phyloP scores from a whole-genome alignment of 2,888 invertebrate species.

The Andrena trimmerana region DNA sequence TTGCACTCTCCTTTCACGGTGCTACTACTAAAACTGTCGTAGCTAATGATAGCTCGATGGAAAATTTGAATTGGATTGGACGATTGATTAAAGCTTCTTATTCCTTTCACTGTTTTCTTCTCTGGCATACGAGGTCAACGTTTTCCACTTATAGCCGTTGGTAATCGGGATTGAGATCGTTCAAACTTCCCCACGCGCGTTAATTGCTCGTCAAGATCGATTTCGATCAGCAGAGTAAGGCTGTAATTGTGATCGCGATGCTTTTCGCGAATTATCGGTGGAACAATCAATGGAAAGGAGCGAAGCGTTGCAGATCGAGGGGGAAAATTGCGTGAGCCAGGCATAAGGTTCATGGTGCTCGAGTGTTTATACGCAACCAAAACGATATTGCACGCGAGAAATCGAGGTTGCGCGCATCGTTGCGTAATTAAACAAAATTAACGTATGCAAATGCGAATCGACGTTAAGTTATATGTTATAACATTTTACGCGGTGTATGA shows the following conservation, averaged over 20 bases:
- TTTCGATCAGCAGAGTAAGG: conserved; percentile 9
- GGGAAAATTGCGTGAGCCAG: not conserved
- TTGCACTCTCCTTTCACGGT: not conserved
- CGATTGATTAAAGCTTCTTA: not conserved
- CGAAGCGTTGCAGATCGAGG: not conserved
- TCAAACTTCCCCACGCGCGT: not conserved
- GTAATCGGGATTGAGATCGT: conserved; percentile 4
- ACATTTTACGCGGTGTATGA: too few species aligned
- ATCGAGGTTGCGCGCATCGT: conserved; percentile 16
- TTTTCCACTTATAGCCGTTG: not conserved
- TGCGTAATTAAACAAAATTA: conserved; percentile 27
- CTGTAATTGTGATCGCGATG: not conserved
- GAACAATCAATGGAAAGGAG: conserved; percentile 5
- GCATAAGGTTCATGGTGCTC: not conserved
- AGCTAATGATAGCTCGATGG: not conserved
- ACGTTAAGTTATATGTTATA: conserved; percentile 6
- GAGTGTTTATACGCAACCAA: conserved; percentile 7
- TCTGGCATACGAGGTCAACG: not conserved
- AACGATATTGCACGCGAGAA: not conserved
- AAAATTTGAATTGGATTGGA: not conserved
- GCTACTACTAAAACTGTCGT: not conserved
- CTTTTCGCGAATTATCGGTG: not conserved
- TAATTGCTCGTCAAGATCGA: conserved; percentile 6
- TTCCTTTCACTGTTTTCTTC: not conserved
- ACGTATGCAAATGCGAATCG: conserved; percentile 9